phyloP scores from a whole-genome alignment of 1,140 invertebrate species.

The Bombus balteatus region DNA sequence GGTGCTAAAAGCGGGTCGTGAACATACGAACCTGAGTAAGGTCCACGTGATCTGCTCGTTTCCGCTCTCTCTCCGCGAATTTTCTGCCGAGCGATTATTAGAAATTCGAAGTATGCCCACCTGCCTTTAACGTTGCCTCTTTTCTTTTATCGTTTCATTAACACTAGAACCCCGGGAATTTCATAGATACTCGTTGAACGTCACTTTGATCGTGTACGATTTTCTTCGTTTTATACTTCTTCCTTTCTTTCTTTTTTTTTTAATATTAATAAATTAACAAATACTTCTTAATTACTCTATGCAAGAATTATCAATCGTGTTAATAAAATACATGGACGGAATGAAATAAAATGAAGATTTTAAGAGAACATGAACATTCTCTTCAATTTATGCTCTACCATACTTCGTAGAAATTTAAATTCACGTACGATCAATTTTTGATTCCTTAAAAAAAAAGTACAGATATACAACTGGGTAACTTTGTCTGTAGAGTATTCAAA shows the following conservation, averaged over 20 bases:
- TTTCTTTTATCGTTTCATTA: not conserved
- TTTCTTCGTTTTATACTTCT: not conserved
- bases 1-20: slow-evolving; percentile 66
- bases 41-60: slow-evolving; percentile 57
- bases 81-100: slow-evolving; percentile 53
- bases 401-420: not conserved
- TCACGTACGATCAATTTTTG: not conserved
- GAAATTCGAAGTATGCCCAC: slow-evolving; percentile 39
- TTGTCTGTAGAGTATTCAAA: too few relatives aligned
- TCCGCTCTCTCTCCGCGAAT: slow-evolving; percentile 53
- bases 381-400: not conserved
- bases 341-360: too few relatives aligned
- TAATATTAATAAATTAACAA: too few relatives aligned
- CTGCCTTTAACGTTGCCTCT: not conserved
- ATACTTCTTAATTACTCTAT: too few relatives aligned
- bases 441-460: not conserved
- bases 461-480: too few relatives aligned
- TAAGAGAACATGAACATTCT: too few relatives aligned
- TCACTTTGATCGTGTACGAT: not conserved
- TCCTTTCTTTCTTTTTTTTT: too few relatives aligned
- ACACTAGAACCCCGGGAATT: not conserved
- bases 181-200: not conserved
- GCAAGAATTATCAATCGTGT: too few relatives aligned
- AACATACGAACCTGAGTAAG: slow-evolving; percentile 67
- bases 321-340: too few relatives aligned